Base-by-base conservation (phyloP, 2,888 invertebrate species). In the Spialia ferax region DNA sequence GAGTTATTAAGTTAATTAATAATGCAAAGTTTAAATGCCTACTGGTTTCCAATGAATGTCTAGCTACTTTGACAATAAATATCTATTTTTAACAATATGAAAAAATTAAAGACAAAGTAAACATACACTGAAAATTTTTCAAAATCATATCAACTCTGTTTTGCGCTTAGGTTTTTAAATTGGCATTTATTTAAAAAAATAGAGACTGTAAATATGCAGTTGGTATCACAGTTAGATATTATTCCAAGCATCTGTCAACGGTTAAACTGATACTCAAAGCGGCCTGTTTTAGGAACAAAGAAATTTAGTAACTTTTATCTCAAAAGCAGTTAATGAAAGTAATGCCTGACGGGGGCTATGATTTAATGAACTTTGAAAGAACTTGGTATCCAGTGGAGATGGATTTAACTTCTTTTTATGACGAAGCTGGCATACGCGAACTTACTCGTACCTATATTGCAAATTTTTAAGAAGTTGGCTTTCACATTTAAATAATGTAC, bases 321-420 rank as follows among this genome's bases (percentile, higher is more conserved):
- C 45, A 18, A 45, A 45, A 42, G 45, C 45, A 18, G 45, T 18
- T 45, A 45, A 45, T 45, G 2, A 45, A 45, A 7, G 45, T 45
- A 45, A 18, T 6, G 45, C 8, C 45, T 45, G 45, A 45, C 45
- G 18, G 45, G 18, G 18, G 45, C 7, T 45, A 45, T 45, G 45
- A 45, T 45, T 45, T 45, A 45, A 45, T 8, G 18, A 18, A 18
- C 45, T 45, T 18, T 45, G 45, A 45, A 45, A 45, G 18, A 45
- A 42, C 42, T 42, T 42, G 38, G 38, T 38, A 5, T n/a, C 4
- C 45, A 45, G 45, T 45, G 15, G 1, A 45, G 18, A 10, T 18
- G 45, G 45, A 45, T 18, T 3, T 8, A 15, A 18, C 45, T 45
- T 45, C 18, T 45, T 45, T 45, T 45, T 10, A 18, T 38, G 11